These are phyloP conservation scores for Anoura caudifer DNA, from an alignment of 2,113 vertebrate genomes.

Conservation along the genomic window DNA sequence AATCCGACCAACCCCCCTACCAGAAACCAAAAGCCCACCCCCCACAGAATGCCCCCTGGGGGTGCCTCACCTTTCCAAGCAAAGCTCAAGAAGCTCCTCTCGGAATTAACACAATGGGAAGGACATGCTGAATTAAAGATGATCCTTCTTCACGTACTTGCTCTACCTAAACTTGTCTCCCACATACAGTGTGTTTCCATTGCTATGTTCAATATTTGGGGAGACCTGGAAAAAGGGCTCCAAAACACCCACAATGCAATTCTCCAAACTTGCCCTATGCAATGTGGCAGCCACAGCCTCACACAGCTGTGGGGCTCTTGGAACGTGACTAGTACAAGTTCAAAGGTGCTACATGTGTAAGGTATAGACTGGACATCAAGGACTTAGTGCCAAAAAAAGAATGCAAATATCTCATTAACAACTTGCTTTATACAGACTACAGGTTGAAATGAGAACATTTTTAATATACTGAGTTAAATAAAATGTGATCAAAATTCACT, in stretches of 20 bases:
- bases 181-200: neutral
- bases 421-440: neutral
- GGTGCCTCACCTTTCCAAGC: neutral
- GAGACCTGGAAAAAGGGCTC: neutral
- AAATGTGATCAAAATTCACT: neutral
- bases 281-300: neutral
- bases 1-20: neutral
- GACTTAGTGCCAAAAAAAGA: neutral
- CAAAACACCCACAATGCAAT: neutral
- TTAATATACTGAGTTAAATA: neutral
- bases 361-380: neutral
- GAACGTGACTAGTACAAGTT: neutral
- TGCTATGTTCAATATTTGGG: neutral
- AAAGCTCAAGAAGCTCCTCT: neutral
- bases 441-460: neutral
- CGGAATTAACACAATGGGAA: neutral
- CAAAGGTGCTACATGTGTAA: rapidly evolving
- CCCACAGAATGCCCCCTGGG: rapidly evolving
- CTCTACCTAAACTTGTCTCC: neutral
- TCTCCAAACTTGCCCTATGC: neutral
- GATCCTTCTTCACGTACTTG: neutral
- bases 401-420: neutral
- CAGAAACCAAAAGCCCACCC: neutral
- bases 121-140: neutral
- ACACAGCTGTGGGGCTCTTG: rapidly evolving